Base-by-base conservation (phyloP, 2,888 invertebrate genomes). In the Sepiola atlantica region DNA sequence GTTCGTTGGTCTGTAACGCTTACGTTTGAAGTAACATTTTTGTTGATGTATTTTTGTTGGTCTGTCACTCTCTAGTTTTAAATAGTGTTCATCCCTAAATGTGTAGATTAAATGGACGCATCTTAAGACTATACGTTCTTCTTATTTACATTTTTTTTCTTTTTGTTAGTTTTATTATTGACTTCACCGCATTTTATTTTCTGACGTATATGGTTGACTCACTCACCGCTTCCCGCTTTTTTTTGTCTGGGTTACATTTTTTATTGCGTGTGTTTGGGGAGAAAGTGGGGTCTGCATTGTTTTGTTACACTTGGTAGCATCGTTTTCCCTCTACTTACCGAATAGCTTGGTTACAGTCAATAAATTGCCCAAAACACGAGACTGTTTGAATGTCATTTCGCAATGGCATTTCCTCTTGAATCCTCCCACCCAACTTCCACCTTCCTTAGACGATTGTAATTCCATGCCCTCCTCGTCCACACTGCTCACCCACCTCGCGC, bases 241-340 rank as follows among this genome's bases (percentile, higher is more conserved):
- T n/a, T 45, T 45, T 45, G 8, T 45, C 45, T 45, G 45, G 45
- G 8, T 45, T 45, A 45, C 45, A 45, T 45, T 45, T 45, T 45
- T 45, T 45, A 45, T 45, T 45, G 45, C 45, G 45, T 45, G 2
- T 45, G 45, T 45, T 45, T 45, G 45, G 45, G 45, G 45, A 8
- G 45, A 45, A 45, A 45, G 45, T 77, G 32, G 77, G 61, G 32
- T 61, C 45, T 45, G 45, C 61, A 77, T 77, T 77, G 32, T 77
- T n/a, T 16, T 77, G 77, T 77, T n/a, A n/a, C 77, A 77, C 77
- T 77, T 77, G 77, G n/a, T 77, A 77, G n/a, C 77, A 77, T 77
- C n/a, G 3, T n/a, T 77, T 77, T 77, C 8, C 32, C n/a, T 77
- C 32, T 16, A n/a, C 32, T 77, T 32, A n/a, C 16, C 0, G 77